Conservation (phyloP, 2,113 vertebrate species). For the Porphyrio hochstetteri region DNA sequence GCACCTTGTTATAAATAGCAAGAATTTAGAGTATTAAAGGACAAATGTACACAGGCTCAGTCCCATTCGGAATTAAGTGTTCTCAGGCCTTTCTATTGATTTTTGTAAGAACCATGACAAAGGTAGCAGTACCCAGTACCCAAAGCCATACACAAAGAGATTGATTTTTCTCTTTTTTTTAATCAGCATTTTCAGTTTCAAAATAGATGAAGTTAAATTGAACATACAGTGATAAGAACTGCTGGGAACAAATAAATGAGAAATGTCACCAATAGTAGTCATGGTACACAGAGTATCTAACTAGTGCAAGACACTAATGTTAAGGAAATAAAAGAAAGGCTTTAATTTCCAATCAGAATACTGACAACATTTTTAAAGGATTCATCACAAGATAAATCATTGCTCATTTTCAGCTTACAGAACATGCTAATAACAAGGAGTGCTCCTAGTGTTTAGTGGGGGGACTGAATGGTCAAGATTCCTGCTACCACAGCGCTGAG, state of each 20-base stretch:
- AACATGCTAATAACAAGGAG: neutral
- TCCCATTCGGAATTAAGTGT: neutral
- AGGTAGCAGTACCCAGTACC: neutral
- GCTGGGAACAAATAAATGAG: neutral
- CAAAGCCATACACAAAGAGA: neutral
- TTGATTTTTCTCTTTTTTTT: neutral
- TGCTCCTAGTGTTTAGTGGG: too few relatives aligned
- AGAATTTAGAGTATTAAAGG: neutral
- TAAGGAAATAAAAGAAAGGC: neutral
- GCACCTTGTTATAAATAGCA: neutral
- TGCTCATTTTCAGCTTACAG: neutral
- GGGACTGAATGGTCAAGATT: neutral
- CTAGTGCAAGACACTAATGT: neutral
- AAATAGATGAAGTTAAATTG: neutral
- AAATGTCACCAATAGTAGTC: neutral
- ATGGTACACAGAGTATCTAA: neutral
- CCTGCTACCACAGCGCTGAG: neutral
- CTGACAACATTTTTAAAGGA: neutral
- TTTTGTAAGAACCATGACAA: neutral
- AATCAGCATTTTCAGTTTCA: neutral
- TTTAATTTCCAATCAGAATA: neutral
- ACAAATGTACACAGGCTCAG: neutral
- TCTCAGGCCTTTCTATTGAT: neutral
- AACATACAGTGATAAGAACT: neutral
- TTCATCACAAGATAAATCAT: neutral